A percentile compares a stretch with the other conserved stretches of the same genome.
phyloP scores from a whole-genome alignment of 1,140 invertebrate species.

The Palaemon carinicauda region DNA sequence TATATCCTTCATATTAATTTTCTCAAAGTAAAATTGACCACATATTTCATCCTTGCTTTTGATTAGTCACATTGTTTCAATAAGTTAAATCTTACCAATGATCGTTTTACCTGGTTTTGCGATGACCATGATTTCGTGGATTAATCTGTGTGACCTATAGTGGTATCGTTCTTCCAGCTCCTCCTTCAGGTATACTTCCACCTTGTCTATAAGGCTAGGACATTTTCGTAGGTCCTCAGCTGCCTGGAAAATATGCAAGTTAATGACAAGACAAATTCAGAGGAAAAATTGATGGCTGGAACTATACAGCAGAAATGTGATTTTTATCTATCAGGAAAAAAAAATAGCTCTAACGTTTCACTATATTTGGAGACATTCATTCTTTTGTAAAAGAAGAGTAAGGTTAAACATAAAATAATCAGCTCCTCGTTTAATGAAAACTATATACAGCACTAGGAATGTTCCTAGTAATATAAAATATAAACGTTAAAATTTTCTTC shows the following conservation, averaged over 20 bases:
- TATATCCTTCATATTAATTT: no score
- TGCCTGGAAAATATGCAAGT: not conserved
- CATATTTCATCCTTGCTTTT: no score
- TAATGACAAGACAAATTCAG: not conserved
- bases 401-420: no score
- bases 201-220: not conserved
- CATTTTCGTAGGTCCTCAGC: not conserved
- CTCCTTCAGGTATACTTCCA: not conserved
- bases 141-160: slow-evolving; percentile 13
- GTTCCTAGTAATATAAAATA: no score
- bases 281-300: not conserved
- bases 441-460: no score
- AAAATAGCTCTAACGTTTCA: no score
- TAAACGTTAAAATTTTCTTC: no score
- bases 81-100: not conserved
- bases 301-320: no score
- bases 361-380: no score
- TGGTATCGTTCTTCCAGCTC: not conserved
- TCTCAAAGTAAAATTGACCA: not conserved
- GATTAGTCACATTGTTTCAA: not conserved
- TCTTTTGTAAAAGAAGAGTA: no score
- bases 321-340: no score
- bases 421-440: no score
- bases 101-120: not conserved
- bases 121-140: not conserved